Percentiles rank a stretch among this genome's conserved stretches.
Evolutionary conservation across 1,140 invertebrate genomes (phyloP).

Genomic region (Triops cancriformis): DNA sequence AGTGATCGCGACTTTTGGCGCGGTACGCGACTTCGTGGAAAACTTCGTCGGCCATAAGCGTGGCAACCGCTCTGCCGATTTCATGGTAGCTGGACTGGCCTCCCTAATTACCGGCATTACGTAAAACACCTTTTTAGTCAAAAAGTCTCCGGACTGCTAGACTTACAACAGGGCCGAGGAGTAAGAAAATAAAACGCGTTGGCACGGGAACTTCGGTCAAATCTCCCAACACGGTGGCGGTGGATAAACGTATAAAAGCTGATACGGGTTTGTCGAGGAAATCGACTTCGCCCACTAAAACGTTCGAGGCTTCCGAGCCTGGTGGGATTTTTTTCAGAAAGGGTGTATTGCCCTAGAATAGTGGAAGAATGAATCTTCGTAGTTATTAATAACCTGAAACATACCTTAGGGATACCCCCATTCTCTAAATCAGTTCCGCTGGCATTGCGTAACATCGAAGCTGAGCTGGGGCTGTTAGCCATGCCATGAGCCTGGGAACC

Average conservation of each 20-base stretch:
- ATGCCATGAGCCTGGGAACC: constrained; percentile 40
- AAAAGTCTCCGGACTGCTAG: neutral
- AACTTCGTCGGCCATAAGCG: constrained; percentile 38
- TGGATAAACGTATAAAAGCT: constrained; percentile 36
- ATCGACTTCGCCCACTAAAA: constrained; percentile 38
- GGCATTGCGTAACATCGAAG: constrained; percentile 67
- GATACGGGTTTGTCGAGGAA: constrained; percentile 35
- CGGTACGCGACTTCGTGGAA: constrained; percentile 39
- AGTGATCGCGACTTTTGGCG: constrained; percentile 34
- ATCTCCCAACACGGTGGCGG: constrained; percentile 34
- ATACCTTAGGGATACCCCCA: constrained; percentile 45
- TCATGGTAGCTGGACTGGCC: constrained; percentile 33
- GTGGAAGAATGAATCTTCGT: neutral
- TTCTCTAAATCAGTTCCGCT: constrained; percentile 46
- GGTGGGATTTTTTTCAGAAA: constrained; percentile 40
- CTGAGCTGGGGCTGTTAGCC: constrained; percentile 65
- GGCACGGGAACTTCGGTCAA: constrained; percentile 39
- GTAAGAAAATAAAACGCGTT: constrained; percentile 38
- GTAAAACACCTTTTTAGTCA: neutral
- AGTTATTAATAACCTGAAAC: neutral
- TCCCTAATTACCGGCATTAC: constrained; percentile 2
- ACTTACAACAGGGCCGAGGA: constrained; percentile 35
- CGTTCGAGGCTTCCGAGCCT: constrained; percentile 38
- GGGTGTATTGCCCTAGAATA: constrained; percentile 33
- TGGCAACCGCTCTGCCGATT: constrained; percentile 38